Evolutionary conservation across 2,888 invertebrate species (phyloP).

Genomic region (Ryuthela nishihirai): DNA sequence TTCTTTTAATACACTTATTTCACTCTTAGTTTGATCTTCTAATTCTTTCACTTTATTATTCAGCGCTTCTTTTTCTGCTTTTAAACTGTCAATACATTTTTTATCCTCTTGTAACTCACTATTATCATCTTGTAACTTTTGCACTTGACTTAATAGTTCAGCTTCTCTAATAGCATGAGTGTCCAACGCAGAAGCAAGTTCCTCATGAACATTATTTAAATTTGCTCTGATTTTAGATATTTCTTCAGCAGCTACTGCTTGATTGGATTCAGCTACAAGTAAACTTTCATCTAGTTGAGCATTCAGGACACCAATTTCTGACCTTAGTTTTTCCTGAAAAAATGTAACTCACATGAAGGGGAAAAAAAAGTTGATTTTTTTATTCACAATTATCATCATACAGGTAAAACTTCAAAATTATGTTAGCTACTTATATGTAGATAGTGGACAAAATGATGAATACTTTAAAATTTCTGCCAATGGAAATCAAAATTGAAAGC

Average conservation of each 20-base stretch:
- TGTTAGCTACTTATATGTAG: too few relatives aligned
- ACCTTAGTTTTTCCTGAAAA: conserved; percentile 26
- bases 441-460: too few relatives aligned
- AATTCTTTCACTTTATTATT: conserved; percentile 23
- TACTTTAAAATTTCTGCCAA: too few relatives aligned
- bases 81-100: conserved; percentile 13
- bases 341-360: too few relatives aligned
- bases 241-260: conserved; percentile 24
- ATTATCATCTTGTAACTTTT: conserved; percentile 22
- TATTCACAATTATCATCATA: too few relatives aligned
- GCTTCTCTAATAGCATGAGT: conserved; percentile 3
- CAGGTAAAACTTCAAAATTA: too few relatives aligned
- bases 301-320: conserved; percentile 28
- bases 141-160: conserved; percentile 3
- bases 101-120: conserved; percentile 1
- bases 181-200: neutral
- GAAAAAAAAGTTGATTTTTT: too few relatives aligned
- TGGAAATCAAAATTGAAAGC: too few relatives aligned
- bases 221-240: conserved; percentile 20
- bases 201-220: conserved; percentile 12
- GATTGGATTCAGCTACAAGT: conserved; percentile 20
- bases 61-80: conserved; percentile 21
- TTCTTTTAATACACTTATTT: conserved; percentile 4
- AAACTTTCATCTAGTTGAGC: conserved; percentile 32
- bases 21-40: conserved; percentile 6